phyloP scores from a whole-genome alignment of 2,888 invertebrate species.

The Acanthosepion esculentum region DNA sequence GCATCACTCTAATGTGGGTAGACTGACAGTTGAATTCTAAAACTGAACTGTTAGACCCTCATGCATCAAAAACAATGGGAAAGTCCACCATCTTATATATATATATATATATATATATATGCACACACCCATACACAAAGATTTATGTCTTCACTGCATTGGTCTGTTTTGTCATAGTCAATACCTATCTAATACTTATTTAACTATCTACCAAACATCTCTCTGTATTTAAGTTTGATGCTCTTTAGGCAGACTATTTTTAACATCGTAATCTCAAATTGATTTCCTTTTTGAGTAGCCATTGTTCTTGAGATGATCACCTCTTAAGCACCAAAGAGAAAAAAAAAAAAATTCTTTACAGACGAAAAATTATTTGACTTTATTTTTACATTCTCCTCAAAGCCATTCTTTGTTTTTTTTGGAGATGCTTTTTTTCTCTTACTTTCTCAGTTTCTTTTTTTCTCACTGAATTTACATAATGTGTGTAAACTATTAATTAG shows the following conservation, averaged over 20 bases:
- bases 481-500: neutral
- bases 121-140: neutral
- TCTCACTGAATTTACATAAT: neutral
- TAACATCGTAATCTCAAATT: neutral
- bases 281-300: neutral
- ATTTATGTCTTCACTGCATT: neutral
- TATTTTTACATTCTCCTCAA: constrained; percentile 13
- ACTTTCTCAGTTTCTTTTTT: neutral
- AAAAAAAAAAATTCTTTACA: neutral
- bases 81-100: too few species aligned
- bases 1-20: too few species aligned
- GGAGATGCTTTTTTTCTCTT: neutral
- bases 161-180: neutral
- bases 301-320: neutral
- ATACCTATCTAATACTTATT: neutral
- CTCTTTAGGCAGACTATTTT: neutral
- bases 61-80: too few species aligned
- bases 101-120: neutral
- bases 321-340: neutral
- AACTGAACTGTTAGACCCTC: too few species aligned
- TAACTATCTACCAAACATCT: neutral
- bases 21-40: too few species aligned
- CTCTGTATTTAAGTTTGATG: neutral
- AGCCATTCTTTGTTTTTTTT: neutral
- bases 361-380: neutral